Percentiles rank a stretch among this genome's conserved stretches.
These are phyloP conservation scores for Pinna nobilis DNA, from an alignment of 1,140 invertebrate species.

Conservation along the genomic window DNA sequence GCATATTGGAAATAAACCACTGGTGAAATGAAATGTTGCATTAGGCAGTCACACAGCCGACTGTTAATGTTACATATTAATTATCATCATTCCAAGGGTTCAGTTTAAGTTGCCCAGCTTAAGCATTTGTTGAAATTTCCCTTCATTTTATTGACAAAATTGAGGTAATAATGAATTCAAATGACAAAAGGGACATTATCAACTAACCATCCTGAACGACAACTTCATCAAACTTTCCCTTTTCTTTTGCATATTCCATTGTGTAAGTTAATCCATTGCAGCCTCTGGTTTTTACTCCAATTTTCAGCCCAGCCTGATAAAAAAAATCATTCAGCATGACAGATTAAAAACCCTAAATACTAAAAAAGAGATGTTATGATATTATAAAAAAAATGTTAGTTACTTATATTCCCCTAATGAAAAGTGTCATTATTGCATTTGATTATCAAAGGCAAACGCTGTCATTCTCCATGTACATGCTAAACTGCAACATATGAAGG, in stretches of 20 bases:
- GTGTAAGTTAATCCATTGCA: slow-evolving; percentile 99
- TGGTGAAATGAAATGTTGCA: too few relatives aligned
- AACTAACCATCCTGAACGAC: slow-evolving; percentile 92
- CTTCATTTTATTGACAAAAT: neutral
- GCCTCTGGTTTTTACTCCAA: slow-evolving; percentile 96
- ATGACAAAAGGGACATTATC: neutral
- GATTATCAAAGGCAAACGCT: too few relatives aligned
- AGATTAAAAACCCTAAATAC: neutral
- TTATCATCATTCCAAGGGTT: neutral
- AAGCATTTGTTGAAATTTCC: neutral
- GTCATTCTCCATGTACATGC: too few relatives aligned
- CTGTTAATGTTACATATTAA: too few relatives aligned
- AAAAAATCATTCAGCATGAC: too few relatives aligned
- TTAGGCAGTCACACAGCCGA: too few relatives aligned
- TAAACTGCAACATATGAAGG: too few relatives aligned
- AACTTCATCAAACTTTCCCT: slow-evolving; percentile 97
- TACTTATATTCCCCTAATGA: too few relatives aligned
- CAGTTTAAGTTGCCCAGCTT: neutral
- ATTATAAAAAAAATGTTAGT: neutral
- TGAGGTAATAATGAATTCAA: neutral
- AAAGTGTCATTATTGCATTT: too few relatives aligned
- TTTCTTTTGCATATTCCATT: slow-evolving; percentile 93
- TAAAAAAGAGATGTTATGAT: neutral
- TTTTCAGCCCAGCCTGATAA: slow-evolving; percentile 84
- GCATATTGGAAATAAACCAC: too few relatives aligned